Conservation (phyloP, 2,888 invertebrate genomes). For the Microctonus hyperodae region DNA sequence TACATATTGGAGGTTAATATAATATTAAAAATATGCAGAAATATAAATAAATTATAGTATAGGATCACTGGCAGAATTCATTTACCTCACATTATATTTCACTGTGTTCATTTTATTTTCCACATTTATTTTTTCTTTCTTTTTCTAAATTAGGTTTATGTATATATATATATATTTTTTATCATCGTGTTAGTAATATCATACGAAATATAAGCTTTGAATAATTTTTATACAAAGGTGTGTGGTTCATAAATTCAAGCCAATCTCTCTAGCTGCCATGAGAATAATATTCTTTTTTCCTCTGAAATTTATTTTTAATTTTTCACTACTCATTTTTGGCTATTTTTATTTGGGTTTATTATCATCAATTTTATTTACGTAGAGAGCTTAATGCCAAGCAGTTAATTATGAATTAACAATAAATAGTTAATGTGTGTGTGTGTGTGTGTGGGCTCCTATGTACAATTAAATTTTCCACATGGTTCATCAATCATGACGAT, state of each 20-base stretch:
- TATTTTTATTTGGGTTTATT: background rate
- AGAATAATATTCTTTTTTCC: background rate
- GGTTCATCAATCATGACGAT: slow-evolving; percentile 9
- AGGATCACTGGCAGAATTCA: too few species aligned
- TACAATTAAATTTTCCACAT: slow-evolving; percentile 18
- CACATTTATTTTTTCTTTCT: background rate
- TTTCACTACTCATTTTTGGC: background rate
- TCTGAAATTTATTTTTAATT: background rate
- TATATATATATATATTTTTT: background rate
- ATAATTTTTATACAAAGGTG: background rate
- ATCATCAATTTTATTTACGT: background rate
- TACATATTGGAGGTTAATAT: too few species aligned
- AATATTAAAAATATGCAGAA: too few species aligned
- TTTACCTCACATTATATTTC: too few species aligned
- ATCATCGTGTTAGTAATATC: background rate
- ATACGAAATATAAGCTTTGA: background rate
- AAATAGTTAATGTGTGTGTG: background rate
- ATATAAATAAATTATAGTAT: too few species aligned
- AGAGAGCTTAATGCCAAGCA: background rate
- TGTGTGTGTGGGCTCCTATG: background rate
- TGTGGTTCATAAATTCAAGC: background rate
- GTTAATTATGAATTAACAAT: background rate
- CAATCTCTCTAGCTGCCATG: background rate
- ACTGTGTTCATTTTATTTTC: background rate
- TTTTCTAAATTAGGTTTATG: background rate